Percentiles rank a stretch among this genome's conserved stretches.
phyloP scores from a whole-genome alignment of 2,797 vertebrate genomes.

The Adelosebastes latens region DNA sequence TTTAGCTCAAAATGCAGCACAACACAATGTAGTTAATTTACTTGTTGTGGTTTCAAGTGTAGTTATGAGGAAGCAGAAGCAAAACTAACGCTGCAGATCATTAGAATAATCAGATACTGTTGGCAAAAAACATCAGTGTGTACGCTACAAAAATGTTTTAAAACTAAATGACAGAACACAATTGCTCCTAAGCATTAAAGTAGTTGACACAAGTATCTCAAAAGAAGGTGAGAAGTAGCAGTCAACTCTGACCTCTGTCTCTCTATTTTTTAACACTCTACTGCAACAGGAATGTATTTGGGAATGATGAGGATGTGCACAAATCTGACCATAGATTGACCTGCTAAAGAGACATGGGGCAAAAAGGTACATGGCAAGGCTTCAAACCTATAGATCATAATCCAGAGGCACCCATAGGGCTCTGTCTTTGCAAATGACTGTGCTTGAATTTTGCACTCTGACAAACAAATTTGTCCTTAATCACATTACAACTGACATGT shows the following conservation, averaged over 20 bases:
- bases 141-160: not conserved
- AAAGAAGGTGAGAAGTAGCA: constrained; percentile 5
- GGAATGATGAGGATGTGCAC: not conserved
- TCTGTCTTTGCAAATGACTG: not conserved
- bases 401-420: not conserved
- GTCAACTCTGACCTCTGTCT: constrained; percentile 1
- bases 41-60: not conserved
- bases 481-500: not conserved
- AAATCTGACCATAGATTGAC: not conserved
- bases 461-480: not conserved
- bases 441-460: not conserved
- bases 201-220: not conserved
- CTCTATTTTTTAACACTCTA: constrained; percentile 1
- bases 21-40: not conserved
- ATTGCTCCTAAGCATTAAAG: not conserved
- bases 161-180: not conserved
- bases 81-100: constrained; percentile 21
- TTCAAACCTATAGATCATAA: not conserved
- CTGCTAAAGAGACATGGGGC: too few species aligned
- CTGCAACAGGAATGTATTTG: not conserved
- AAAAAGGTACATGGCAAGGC: not conserved
- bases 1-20: not conserved
- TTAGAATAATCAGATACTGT: not conserved
- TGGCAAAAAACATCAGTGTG: not conserved
- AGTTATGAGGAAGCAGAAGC: constrained; percentile 37